Base-by-base conservation (phyloP, 2,113 vertebrate species). In the Emydura subglobosa region DNA sequence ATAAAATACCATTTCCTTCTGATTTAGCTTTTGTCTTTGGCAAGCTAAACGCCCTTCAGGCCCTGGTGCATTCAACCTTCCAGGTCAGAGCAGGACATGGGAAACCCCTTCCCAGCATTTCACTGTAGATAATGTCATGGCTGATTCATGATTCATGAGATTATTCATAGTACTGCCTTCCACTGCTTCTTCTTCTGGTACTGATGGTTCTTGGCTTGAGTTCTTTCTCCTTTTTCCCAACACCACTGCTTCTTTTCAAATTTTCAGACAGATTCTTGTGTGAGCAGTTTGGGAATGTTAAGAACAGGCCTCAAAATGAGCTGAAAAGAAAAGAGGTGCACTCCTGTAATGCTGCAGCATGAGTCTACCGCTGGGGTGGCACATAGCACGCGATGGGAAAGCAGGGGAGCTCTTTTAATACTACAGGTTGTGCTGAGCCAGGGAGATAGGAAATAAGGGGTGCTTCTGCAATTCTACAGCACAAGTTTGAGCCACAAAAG, bases 1-100 rank as follows among this genome's bases (percentile, higher is more conserved):
- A 97, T 97, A 96, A 97, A 98, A 98, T 98, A 98, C 87, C 5
- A 94, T 97, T 98, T 98, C 97, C 96, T 97, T 94, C 93, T 96
- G 92, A 97, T 98, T 96, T 96, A 96, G 95, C 96, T 89, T 97
- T 98, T 97, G 97, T 98, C 92, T 96, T 96, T 91, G 89, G 94
- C 95, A 97, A 97, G 97, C 94, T 93, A 96, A 98, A 97, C 96
- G 96, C 95, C 91, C 93, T 95, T 96, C 92, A 68, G 96, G 93
- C 91, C 90, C 88, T 93, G 86, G 82, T 89, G 94, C 95, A 95
- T 94, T 94, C 97, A 97, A 68, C 96, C 90, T 97, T 95, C 92
- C 95, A 96, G 96, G 96, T 97, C 97, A 97, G 95, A 91, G 93
- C 86, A 97, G 96, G 96, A 97, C 97, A 96, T 98, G 98, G 97